A percentile compares a stretch with the other conserved stretches of the same genome.
phyloP scores from a whole-genome alignment of 2,113 vertebrate species.

The Tonatia bakeri region DNA sequence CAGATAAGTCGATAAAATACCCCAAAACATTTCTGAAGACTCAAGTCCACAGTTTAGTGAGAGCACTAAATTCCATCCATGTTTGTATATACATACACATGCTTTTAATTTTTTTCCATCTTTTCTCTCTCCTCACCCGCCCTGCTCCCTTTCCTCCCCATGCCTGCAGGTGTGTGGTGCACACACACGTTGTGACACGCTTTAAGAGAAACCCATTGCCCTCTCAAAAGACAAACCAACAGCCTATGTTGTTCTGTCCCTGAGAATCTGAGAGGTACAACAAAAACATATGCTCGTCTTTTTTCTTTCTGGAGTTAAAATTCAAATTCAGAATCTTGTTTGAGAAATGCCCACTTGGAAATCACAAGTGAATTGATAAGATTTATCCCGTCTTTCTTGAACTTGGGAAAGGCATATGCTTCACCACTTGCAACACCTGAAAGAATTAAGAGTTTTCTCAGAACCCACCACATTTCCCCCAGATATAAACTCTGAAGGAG shows the following conservation, averaged over 20 bases:
- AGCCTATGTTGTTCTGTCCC: not conserved
- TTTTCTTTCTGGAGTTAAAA: not conserved
- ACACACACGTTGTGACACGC: too few relatives aligned
- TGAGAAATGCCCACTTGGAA: not conserved
- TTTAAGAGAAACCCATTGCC: not conserved
- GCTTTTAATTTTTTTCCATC: not conserved
- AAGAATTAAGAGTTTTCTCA: not conserved
- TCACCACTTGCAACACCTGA: not conserved
- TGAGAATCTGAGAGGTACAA: not conserved
- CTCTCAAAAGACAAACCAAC: not conserved
- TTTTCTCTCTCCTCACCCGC: not conserved
- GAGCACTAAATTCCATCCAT: not conserved
- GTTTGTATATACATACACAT: too few relatives aligned
- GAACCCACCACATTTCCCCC: not conserved
- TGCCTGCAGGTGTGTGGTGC: not conserved
- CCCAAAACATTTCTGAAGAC: not conserved
- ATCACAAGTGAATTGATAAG: not conserved
- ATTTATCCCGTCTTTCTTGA: not conserved
- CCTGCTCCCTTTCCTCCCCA: not conserved
- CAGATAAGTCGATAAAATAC: not conserved
- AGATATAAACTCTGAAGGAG: not conserved
- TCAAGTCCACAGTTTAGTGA: not conserved
- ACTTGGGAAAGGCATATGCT: not conserved
- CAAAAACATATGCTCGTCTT: not conserved
- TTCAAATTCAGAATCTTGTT: not conserved